These are phyloP conservation scores for Anomalospiza imberbis DNA, from an alignment of 2,797 vertebrate species.

Conservation along the genomic window DNA sequence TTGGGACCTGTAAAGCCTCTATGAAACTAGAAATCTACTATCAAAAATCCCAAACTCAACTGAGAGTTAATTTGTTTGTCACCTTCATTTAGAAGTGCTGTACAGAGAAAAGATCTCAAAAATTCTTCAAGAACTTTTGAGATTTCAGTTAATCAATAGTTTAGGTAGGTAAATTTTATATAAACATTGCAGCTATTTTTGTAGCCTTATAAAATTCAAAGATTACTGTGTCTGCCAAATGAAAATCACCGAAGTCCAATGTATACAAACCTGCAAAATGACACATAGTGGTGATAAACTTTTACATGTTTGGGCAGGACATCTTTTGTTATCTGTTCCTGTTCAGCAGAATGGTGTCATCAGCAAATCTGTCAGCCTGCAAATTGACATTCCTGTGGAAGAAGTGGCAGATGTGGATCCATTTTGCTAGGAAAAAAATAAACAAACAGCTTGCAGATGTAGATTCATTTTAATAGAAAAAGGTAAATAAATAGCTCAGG, in stretches of 20 bases:
- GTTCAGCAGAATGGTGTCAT: neutral
- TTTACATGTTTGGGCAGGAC: neutral
- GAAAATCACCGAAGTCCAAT: neutral
- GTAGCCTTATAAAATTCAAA: neutral
- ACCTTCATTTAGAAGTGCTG: neutral
- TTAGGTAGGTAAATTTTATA: neutral
- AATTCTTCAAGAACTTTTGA: neutral
- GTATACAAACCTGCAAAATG: neutral
- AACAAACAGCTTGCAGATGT: neutral
- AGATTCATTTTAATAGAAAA: neutral
- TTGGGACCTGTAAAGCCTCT: neutral
- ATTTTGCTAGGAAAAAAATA: neutral
- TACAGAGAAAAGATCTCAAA: neutral
- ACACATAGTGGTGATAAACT: neutral
- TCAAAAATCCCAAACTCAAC: neutral
- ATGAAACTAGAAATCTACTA: neutral
- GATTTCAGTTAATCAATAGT: neutral
- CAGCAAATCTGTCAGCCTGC: neutral
- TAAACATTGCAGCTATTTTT: neutral
- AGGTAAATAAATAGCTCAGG: neutral
- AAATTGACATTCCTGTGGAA: neutral
- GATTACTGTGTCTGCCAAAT: neutral
- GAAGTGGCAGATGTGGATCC: neutral
- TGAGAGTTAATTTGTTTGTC: conserved; percentile 11
- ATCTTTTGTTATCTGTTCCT: neutral